Conservation (phyloP, 2,797 vertebrate species). For the Bovichtus variegatus region DNA sequence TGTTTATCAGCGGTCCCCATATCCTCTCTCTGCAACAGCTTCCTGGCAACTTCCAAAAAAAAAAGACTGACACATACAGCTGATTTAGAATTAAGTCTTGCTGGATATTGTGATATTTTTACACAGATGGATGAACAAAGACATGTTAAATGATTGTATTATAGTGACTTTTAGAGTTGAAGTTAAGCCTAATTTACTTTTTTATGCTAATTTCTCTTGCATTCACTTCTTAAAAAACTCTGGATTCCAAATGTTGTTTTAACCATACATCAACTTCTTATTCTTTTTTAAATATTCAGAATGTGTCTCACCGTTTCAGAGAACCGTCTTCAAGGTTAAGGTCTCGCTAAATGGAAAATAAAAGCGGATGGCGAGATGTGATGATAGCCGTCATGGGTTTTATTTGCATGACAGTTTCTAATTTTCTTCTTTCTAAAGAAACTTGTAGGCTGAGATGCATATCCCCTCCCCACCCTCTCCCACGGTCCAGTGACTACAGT, state of each 20-base stretch:
- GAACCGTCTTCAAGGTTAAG: not conserved
- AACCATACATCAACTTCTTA: not conserved
- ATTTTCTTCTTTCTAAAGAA: constrained; percentile 48
- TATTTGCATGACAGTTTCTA: constrained; percentile 50
- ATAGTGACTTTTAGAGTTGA: not conserved
- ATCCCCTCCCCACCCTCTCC: constrained; percentile 19
- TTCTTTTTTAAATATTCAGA: not conserved
- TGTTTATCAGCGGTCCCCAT: constrained; percentile 44
- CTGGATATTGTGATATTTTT: not conserved
- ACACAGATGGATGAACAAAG: not conserved
- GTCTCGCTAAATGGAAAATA: not conserved
- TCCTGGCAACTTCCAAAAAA: constrained; percentile 47
- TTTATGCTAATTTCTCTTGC: not conserved
- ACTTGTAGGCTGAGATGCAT: constrained; percentile 10
- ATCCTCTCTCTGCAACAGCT: constrained; percentile 37
- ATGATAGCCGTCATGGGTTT: not conserved
- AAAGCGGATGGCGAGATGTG: not conserved
- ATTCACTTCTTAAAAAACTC: no score
- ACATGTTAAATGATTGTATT: not conserved
- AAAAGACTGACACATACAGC: constrained; percentile 1
- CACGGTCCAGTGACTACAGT: constrained; percentile 39
- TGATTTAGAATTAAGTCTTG: not conserved
- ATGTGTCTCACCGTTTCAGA: constrained; percentile 33
- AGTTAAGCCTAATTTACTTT: not conserved
- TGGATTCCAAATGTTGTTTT: not conserved